A percentile compares a stretch with the other conserved stretches of the same genome.
phyloP scores from a whole-genome alignment of 2,797 vertebrate species.

The Poeciliopsis infans region DNA sequence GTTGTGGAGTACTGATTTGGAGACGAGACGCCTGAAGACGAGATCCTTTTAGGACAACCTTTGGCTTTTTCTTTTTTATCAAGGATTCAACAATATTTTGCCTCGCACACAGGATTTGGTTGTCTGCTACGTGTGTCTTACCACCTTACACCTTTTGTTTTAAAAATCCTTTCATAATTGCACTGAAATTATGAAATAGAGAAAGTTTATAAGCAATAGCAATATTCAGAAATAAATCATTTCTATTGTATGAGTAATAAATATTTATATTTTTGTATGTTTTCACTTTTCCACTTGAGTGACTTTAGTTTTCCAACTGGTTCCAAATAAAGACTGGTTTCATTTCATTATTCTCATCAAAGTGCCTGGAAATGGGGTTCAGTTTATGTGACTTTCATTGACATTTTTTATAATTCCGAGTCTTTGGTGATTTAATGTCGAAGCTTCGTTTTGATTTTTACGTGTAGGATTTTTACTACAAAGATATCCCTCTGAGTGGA shows the following conservation, averaged over 20 bases:
- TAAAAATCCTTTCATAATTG: background rate
- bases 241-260: background rate
- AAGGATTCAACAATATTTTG: background rate
- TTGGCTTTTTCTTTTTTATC: background rate
- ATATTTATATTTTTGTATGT: background rate
- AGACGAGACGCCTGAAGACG: background rate
- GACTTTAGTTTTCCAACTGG: background rate
- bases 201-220: too few relatives aligned
- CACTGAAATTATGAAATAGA: background rate
- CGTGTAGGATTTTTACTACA: background rate
- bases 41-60: background rate
- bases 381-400: background rate
- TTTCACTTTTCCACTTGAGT: background rate
- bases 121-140: background rate
- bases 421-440: background rate
- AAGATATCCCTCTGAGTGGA: background rate
- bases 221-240: background rate
- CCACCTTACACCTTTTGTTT: background rate
- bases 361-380: background rate
- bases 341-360: background rate
- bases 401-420: background rate
- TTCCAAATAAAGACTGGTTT: background rate
- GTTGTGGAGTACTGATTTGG: background rate
- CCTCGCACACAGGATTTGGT: background rate
- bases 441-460: background rate